Evolutionary conservation across 1,140 invertebrate genomes (phyloP).

Genomic region (Drosophila ficusphila): DNA sequence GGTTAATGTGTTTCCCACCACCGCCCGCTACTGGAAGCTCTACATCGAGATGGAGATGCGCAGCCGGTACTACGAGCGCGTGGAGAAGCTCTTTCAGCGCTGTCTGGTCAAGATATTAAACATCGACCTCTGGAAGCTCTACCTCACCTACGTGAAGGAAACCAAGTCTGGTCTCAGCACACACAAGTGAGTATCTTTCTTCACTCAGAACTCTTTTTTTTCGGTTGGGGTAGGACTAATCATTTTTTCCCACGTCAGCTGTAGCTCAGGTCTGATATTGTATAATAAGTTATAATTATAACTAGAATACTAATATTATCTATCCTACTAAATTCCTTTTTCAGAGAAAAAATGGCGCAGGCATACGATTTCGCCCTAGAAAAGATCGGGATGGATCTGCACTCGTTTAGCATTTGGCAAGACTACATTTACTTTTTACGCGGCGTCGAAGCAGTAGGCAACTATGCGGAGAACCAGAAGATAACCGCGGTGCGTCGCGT

Average conservation of each 20-base stretch:
- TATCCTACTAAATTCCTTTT: not conserved
- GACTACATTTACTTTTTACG: conserved; percentile 99
- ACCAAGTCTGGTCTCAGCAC: conserved; percentile 96
- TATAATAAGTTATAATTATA: no score
- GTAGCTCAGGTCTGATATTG: no score
- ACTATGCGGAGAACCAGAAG: conserved; percentile 99
- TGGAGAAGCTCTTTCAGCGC: conserved; percentile 99
- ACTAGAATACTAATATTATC: no score
- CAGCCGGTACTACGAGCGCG: conserved; percentile 97
- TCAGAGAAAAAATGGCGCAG: conserved; percentile 99
- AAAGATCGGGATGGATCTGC: conserved; percentile 99
- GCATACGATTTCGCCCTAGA: conserved; percentile 99
- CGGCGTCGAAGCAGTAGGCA: conserved; percentile 97
- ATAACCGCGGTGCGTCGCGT: conserved; percentile 99
- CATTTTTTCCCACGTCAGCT: no score
- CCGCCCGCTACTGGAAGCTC: conserved; percentile 99
- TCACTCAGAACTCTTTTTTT: no score
- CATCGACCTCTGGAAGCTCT: conserved; percentile 99
- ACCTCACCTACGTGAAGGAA: conserved; percentile 99
- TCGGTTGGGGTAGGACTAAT: no score
- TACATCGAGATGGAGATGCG: conserved; percentile 99
- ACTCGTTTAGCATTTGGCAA: conserved; percentile 98
- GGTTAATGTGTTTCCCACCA: conserved; percentile 96
- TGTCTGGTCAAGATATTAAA: conserved; percentile 99
- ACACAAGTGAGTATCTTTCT: conserved; percentile 98